phyloP scores from a whole-genome alignment of 2,888 invertebrate species.

The Boloria euphrosyne region DNA sequence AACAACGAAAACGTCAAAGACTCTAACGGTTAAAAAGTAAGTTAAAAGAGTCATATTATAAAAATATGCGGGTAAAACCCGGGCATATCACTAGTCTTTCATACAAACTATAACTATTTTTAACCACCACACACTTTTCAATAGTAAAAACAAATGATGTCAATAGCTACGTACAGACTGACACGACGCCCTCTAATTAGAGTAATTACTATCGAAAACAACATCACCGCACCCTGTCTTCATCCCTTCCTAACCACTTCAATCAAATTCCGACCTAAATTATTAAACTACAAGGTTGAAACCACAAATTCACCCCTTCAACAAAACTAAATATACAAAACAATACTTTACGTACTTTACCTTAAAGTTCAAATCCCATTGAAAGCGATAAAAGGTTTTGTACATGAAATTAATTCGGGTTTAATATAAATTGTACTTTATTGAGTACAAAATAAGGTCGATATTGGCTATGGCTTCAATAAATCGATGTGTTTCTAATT shows the following conservation, averaged over 20 bases:
- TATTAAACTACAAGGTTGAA: constrained; percentile 11
- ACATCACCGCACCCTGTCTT: constrained; percentile 47
- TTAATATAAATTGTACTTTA: constrained; percentile 1
- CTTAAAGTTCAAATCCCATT: constrained; percentile 17
- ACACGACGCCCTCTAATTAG: constrained; percentile 63
- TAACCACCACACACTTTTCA: background rate
- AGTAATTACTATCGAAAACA: constrained; percentile 68
- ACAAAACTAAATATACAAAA: constrained; percentile 17
- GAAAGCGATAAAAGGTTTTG: constrained; percentile 1
- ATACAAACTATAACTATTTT: too few relatives aligned
- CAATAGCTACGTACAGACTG: constrained; percentile 29
- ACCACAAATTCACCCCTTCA: constrained; percentile 8
- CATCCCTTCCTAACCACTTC: constrained; percentile 36
- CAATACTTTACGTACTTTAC: background rate
- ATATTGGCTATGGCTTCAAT: constrained; percentile 12
- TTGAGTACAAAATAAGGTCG: background rate
- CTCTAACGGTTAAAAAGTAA: too few relatives aligned
- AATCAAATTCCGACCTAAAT: constrained; percentile 42
- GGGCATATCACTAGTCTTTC: too few relatives aligned
- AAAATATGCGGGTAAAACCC: too few relatives aligned
- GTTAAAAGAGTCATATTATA: too few relatives aligned
- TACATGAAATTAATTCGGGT: background rate
- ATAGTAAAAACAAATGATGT: background rate
- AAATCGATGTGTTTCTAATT: constrained; percentile 49
- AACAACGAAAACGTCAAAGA: too few relatives aligned